A percentile compares a stretch with the other conserved stretches of the same genome.
These are phyloP conservation scores for Lerema accius DNA, from an alignment of 1,140 invertebrate genomes.

Conservation along the genomic window DNA sequence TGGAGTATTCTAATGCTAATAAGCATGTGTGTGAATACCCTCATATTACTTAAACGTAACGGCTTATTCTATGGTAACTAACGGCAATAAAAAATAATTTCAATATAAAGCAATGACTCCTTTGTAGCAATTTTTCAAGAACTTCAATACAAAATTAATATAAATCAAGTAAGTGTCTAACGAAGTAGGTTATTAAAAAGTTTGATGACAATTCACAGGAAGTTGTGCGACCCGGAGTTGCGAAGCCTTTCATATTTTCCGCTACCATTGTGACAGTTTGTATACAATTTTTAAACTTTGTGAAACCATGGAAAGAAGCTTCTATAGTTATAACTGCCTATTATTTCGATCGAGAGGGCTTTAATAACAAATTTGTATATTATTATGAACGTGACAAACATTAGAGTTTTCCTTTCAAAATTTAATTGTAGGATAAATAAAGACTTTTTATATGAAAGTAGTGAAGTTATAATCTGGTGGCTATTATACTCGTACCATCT, in stretches of 20 bases:
- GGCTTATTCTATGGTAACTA: too few relatives aligned
- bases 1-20: too few relatives aligned
- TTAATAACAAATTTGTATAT: background rate
- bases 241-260: conserved; percentile 23
- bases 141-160: conserved; percentile 20
- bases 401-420: too few relatives aligned
- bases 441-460: too few relatives aligned
- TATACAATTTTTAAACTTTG: conserved; percentile 15
- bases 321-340: background rate
- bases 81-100: too few relatives aligned
- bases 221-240: conserved; percentile 16
- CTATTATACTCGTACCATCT: too few relatives aligned
- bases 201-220: conserved; percentile 26
- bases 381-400: background rate
- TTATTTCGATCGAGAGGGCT: background rate
- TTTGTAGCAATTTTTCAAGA: too few relatives aligned
- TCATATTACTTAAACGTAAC: too few relatives aligned
- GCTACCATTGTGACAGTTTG: conserved; percentile 10
- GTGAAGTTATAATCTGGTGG: too few relatives aligned
- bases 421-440: background rate
- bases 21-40: too few relatives aligned
- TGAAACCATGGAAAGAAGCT: background rate
- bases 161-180: conserved; percentile 25
- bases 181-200: conserved; percentile 27
- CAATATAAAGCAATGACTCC: too few relatives aligned